Base-by-base conservation (phyloP, 2,113 vertebrate species). In the Chloropsis hardwickii region DNA sequence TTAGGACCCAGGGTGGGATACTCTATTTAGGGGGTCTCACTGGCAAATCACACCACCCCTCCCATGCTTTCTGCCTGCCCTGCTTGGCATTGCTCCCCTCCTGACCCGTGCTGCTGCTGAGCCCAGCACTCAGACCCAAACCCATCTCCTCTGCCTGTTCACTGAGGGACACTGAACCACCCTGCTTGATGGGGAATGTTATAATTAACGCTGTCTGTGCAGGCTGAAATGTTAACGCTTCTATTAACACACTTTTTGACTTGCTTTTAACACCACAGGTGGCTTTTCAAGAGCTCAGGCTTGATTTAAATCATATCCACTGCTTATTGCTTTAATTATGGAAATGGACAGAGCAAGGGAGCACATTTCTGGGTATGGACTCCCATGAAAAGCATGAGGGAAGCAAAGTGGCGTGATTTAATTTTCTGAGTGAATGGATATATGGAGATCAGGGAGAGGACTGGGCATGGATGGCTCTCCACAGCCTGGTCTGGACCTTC, bases 211-310 rank as follows among this genome's bases (percentile, higher is more conserved):
- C 40, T 94, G 89, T 56, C 74, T 78, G 44, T 50, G 57, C 6
- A 4, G 53, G 80, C 65, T 79, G 77, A 94, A 94, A 95, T 72
- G 69, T 87, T 96, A 97, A 87, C 5, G 11, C 91, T 87, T 84
- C 78, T 95, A 92, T 96, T 95, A 95, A 76, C 86, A 89, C 78
- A 85, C 91, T 79, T 87, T 85, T 66, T 76, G 87, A 82, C 95
- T 95, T 57, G 80, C 91, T 97, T 97, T 96, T 97, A 96, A 95
- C 96, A 95, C 93, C 96, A 94, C 93, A 87, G 95, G 93, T 80
- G 95, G 87, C 91, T 95, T 94, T 95, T 95, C 87, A 85, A 93
- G 93, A 94, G 87, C 76, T 89, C 87, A 80, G 87, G 61, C 84
- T 91, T 87, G 84, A 94, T 95, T 94, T 94, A 80, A 96, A 91